phyloP scores from a whole-genome alignment of 35 echinoderm and acorn worm genomes.

The Apostichopus parvimensis region DNA sequence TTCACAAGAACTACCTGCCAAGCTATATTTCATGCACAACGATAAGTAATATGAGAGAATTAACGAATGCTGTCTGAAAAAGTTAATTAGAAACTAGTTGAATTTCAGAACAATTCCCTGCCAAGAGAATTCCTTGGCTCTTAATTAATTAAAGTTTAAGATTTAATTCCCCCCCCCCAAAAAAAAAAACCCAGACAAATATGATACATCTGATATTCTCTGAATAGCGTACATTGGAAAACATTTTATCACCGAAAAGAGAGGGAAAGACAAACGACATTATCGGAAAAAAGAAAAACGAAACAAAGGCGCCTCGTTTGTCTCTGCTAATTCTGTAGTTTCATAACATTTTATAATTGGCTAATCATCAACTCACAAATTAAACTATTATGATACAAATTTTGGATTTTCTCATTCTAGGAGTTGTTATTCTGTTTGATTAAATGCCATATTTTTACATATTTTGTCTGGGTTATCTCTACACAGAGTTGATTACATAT shows the following conservation, averaged over 20 bases:
- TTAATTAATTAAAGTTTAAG: not conserved
- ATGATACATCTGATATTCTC: not conserved
- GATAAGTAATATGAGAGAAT: too few relatives aligned
- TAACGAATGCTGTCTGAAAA: too few relatives aligned
- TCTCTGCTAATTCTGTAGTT: not conserved
- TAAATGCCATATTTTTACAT: slow-evolving; percentile 15
- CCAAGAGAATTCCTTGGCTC: not conserved
- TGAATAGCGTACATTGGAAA: too few relatives aligned
- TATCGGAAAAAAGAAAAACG: too few relatives aligned
- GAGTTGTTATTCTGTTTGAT: not conserved
- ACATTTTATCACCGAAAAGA: not conserved
- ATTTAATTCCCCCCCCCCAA: not conserved
- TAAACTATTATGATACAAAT: slow-evolving; percentile 23
- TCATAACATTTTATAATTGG: not conserved
- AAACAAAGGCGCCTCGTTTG: not conserved
- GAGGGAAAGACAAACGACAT: not conserved
- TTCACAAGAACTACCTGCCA: too few relatives aligned
- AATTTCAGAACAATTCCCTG: too few relatives aligned
- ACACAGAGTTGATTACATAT: not conserved
- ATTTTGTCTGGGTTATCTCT: not conserved
- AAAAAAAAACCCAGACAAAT: not conserved
- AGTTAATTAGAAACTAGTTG: too few relatives aligned
- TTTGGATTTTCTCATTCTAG: not conserved
- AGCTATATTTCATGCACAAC: too few relatives aligned
- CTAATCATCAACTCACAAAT: not conserved